Conservation (phyloP, 2,888 invertebrate genomes). For the Hecatera dysodea region DNA sequence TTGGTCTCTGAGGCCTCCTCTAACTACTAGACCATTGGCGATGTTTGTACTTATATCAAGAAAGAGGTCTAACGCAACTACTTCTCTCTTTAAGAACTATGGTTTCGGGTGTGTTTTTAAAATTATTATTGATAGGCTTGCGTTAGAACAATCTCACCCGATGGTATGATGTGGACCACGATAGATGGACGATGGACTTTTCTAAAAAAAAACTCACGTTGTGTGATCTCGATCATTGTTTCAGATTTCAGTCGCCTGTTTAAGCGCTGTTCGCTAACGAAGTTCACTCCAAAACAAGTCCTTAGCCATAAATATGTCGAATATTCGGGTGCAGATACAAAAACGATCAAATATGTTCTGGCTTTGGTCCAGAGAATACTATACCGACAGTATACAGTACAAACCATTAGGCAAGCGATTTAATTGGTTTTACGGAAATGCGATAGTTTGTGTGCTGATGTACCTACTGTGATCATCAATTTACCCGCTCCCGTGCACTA, state of each 20-base stretch:
- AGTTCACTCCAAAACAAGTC: not conserved
- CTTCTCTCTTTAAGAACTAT: too few species aligned
- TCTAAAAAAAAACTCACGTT: not conserved
- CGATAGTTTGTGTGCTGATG: constrained; percentile 1
- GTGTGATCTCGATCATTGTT: not conserved
- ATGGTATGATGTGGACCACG: not conserved
- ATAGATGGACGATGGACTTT: too few species aligned
- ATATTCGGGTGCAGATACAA: constrained; percentile 2
- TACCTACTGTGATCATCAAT: not conserved
- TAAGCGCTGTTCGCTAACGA: not conserved
- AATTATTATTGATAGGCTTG: too few species aligned
- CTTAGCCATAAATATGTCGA: not conserved
- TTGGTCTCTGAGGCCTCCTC: not conserved
- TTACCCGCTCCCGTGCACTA: not conserved
- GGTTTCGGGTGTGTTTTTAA: too few species aligned
- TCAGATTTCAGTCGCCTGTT: too few species aligned
- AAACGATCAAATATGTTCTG: constrained; percentile 24
- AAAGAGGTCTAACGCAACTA: too few species aligned
- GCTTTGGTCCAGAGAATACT: constrained; percentile 6
- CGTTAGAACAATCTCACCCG: not conserved
- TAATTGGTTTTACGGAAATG: constrained; percentile 3
- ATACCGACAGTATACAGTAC: not conserved
- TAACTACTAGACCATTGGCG: not conserved
- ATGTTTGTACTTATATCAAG: too few species aligned
- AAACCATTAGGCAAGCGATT: constrained; percentile 3